Evolutionary conservation across 2,797 vertebrate genomes (phyloP), one percentile per base, ranked within the genome.

Genomic region (Numenius phaeopus): DNA sequence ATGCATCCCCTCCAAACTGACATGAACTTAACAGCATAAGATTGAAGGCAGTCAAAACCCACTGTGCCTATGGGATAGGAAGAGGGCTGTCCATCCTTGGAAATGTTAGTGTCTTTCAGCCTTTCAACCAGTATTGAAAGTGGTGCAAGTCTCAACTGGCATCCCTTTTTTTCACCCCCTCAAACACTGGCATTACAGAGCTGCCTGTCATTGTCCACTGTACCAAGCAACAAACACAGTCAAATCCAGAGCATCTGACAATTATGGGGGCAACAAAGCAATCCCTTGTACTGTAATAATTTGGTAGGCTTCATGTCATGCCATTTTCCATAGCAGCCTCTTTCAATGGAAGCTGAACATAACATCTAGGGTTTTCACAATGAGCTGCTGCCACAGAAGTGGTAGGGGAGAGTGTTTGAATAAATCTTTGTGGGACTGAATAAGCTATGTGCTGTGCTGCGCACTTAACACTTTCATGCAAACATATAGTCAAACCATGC

Each of bases 141-240:
- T 6, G n/a, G 23, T 47, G 7, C 24, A 55, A 90, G 17, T 44
- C 52, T 70, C 65, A 66, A 52, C 14, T 30, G 39, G 5, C 10
- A 49, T 26, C 11, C 4, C 18, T 12, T 2, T 9, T 10, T 4
- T 26, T 19, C 13, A 4, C 23, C 10, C 2, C 15, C 24, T 14
- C 30, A 58, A 64, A 75, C 24, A 29, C 23, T 10, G 14, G 6
- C 50, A 5, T 69, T 14, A 71, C 57, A 76, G 64, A 81, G n/a
- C 39, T 72, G 44, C 30, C 70, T 46, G 15, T 21, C 8, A 37
- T 26, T 73, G 42, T 27, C 29, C 32, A 54, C 15, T 21, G 4
- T 27, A 61, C 24, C 32, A 67, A 84, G 67, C 57, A 46, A 78
- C 37, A 91, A 66, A 55, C 13, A 26, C 0, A 50, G 76, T 19